Evolutionary conservation across 2,113 vertebrate genomes (phyloP).

Genomic region (Cepphus grylle): DNA sequence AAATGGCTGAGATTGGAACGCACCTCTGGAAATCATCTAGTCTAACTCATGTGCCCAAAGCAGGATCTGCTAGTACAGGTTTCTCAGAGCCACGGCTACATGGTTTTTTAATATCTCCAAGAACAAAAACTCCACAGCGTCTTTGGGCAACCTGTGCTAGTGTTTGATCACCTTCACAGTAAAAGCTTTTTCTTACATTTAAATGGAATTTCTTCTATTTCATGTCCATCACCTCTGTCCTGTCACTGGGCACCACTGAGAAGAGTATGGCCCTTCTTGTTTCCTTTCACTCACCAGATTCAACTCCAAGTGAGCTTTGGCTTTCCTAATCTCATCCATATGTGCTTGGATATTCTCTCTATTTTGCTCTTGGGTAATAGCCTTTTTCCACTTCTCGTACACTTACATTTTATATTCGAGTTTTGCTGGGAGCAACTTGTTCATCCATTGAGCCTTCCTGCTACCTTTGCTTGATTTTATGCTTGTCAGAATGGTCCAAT

Average conservation of each 20-base stretch:
- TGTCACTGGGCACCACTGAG: not conserved
- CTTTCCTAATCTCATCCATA: not conserved
- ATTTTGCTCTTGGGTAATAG: not conserved
- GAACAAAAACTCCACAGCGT: not conserved
- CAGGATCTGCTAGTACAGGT: not conserved
- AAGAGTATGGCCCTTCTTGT: not conserved
- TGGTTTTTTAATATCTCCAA: not conserved
- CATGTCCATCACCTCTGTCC: not conserved
- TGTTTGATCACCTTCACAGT: not conserved
- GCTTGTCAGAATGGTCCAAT: rapidly evolving
- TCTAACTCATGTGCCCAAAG: not conserved
- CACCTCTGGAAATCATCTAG: not conserved
- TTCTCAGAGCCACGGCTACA: not conserved
- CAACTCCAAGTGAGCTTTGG: not conserved
- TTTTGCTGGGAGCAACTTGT: not conserved
- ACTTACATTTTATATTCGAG: rapidly evolving
- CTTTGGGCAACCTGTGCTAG: not conserved
- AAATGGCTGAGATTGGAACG: not conserved
- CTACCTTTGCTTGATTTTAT: not conserved
- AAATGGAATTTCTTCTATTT: not conserved
- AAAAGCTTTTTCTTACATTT: not conserved
- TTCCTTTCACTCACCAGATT: not conserved
- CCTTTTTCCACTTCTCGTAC: not conserved
- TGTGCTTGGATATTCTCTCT: not conserved
- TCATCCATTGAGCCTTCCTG: not conserved